Conservation (phyloP, 2,113 vertebrate species). For the Sinocyclocheilus rhinocerous region DNA sequence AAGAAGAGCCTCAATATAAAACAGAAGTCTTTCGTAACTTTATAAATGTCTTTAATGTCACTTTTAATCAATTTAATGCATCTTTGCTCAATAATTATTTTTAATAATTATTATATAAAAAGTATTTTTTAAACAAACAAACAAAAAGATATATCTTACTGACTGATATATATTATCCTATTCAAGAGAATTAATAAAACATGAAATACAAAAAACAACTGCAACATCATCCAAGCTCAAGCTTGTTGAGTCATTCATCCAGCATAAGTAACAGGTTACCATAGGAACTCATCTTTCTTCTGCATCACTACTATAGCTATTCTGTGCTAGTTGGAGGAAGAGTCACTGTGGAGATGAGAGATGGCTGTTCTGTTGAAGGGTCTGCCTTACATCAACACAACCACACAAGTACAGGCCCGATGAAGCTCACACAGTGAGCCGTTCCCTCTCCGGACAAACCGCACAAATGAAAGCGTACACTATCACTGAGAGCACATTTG, state of each 20-base stretch:
- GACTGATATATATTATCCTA: not conserved
- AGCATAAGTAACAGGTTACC: not conserved
- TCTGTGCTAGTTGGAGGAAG: not conserved
- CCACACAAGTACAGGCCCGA: not conserved
- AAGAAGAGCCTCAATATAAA: not conserved
- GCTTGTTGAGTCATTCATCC: not conserved
- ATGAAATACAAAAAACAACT: not conserved
- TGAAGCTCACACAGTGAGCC: conserved; percentile 15
- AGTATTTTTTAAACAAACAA: no score
- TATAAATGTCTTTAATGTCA: not conserved
- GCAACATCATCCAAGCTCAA: not conserved
- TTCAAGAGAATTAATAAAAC: not conserved
- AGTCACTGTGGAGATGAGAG: not conserved
- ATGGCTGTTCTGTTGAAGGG: conserved; percentile 27
- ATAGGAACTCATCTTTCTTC: not conserved
- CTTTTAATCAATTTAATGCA: not conserved
- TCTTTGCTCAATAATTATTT: not conserved
- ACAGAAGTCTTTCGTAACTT: not conserved
- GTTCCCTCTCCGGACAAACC: conserved; percentile 3
- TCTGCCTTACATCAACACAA: conserved; percentile 38
- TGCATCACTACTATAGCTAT: not conserved
- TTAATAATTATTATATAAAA: not conserved
- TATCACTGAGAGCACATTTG: conserved; percentile 25
- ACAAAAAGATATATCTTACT: no score
- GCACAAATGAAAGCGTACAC: conserved; percentile 21